Conservation (phyloP, 2,797 vertebrate species). For the Acrossocheilus wenchowensis region DNA sequence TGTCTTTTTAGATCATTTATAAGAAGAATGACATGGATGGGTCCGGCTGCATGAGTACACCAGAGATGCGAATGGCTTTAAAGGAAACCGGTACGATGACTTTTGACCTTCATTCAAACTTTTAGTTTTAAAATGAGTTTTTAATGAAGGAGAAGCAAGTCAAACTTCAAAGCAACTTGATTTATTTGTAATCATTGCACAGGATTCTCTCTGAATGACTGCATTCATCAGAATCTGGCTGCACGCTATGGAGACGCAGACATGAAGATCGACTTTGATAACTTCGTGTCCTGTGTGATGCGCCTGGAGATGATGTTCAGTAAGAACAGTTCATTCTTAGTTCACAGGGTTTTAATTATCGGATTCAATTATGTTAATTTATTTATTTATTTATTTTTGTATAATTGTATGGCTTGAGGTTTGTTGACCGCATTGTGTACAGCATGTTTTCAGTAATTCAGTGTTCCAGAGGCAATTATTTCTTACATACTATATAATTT, state of each 20-base stretch:
- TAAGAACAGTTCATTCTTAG: slow-evolving; percentile 64
- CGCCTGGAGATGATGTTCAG: slow-evolving; percentile 81
- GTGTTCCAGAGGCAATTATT: background rate
- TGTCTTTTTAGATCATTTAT: slow-evolving; percentile 68
- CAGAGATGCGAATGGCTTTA: slow-evolving; percentile 75
- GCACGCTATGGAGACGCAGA: slow-evolving; percentile 65
- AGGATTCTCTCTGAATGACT: slow-evolving; percentile 78
- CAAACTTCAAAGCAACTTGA: background rate
- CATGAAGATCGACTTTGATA: slow-evolving; percentile 74
- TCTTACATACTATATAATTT: background rate
- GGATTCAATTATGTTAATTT: background rate
- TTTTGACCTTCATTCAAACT: background rate
- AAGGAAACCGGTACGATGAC: slow-evolving; percentile 67
- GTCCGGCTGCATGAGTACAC: slow-evolving; percentile 73
- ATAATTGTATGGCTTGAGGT: background rate
- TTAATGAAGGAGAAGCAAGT: background rate
- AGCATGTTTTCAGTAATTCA: background rate
- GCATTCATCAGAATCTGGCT: slow-evolving; percentile 74
- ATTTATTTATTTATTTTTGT: background rate
- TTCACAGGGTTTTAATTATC: background rate
- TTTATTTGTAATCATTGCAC: slow-evolving; percentile 5
- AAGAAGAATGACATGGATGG: slow-evolving; percentile 69
- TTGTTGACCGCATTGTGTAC: background rate
- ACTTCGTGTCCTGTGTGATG: slow-evolving; percentile 79
- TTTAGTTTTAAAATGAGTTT: background rate